phyloP scores from a whole-genome alignment of 2,797 vertebrate genomes.

The Darevskia nairensis region DNA sequence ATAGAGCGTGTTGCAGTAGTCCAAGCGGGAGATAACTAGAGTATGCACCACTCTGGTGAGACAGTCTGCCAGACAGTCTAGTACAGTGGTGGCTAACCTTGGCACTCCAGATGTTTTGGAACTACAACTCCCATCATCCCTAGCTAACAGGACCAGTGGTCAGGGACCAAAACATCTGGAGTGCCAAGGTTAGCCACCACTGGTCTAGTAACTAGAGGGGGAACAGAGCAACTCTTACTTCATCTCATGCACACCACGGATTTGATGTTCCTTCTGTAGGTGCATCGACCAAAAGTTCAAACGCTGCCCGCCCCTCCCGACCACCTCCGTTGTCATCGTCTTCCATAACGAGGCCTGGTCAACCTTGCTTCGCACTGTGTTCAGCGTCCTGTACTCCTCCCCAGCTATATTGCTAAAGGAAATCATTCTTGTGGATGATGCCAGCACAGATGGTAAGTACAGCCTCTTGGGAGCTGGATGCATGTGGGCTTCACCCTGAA shows the following conservation, averaged over 20 bases:
- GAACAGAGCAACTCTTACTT: too few relatives aligned
- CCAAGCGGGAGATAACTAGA: too few relatives aligned
- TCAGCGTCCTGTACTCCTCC: constrained; percentile 89
- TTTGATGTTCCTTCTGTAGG: constrained; percentile 68
- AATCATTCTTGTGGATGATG: constrained; percentile 94
- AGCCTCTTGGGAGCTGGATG: neutral
- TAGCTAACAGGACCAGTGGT: too few relatives aligned
- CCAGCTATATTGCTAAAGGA: constrained; percentile 89
- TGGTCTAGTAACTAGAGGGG: neutral
- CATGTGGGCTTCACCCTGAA: neutral
- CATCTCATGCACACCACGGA: neutral
- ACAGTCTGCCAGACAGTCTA: too few relatives aligned
- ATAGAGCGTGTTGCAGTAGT: too few relatives aligned
- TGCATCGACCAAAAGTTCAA: constrained; percentile 90
- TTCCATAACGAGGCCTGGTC: constrained; percentile 98
- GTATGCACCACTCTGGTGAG: too few relatives aligned
- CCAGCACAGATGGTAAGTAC: constrained; percentile 86
- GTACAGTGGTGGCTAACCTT: too few relatives aligned
- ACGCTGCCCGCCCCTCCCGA: constrained; percentile 88
- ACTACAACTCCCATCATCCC: too few relatives aligned
- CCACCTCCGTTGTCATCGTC: constrained; percentile 93
- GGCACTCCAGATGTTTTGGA: too few relatives aligned
- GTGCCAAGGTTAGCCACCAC: too few relatives aligned
- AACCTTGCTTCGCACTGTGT: constrained; percentile 91
- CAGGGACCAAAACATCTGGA: too few relatives aligned